phyloP scores from a whole-genome alignment of 2,113 vertebrate species.

The Amia ocellicauda region DNA sequence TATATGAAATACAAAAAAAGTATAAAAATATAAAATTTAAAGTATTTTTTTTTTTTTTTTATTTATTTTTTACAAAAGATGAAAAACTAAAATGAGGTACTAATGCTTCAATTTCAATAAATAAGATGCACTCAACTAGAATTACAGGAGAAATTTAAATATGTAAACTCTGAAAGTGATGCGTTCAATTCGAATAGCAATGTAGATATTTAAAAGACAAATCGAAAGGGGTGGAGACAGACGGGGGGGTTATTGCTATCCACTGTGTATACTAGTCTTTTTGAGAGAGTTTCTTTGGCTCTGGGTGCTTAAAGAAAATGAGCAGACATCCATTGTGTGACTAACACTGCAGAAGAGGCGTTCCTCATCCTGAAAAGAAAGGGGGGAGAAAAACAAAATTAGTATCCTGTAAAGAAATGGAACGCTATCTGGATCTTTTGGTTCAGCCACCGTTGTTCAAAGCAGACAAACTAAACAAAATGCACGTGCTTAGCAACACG shows the following conservation, averaged over 20 bases:
- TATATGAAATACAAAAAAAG: constrained; percentile 54
- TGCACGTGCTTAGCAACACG: no score
- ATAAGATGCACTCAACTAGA: constrained; percentile 60
- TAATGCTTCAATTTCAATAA: constrained; percentile 49
- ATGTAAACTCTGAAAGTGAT: constrained; percentile 46
- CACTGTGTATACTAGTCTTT: constrained; percentile 47
- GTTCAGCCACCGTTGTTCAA: no score
- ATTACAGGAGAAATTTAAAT: constrained; percentile 58
- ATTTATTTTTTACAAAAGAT: constrained; percentile 47
- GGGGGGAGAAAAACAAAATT: neutral
- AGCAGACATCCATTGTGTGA: constrained; percentile 73
- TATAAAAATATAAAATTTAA: constrained; percentile 52
- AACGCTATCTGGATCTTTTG: no score
- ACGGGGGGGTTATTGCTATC: constrained; percentile 73
- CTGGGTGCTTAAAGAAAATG: constrained; percentile 47
- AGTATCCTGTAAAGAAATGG: neutral
- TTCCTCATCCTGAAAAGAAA: constrained; percentile 73
- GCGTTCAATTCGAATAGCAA: constrained; percentile 44
- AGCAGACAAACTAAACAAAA: no score
- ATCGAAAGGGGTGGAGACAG: constrained; percentile 44
- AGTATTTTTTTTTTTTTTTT: constrained; percentile 40
- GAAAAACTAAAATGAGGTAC: constrained; percentile 60
- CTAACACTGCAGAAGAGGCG: constrained; percentile 51
- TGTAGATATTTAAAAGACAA: no score
- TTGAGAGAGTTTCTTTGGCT: constrained; percentile 56